Percentiles rank a stretch among this genome's conserved stretches.
These are phyloP conservation scores for Cephalopachus bancanus DNA, from an alignment of 2,797 vertebrate genomes.

Conservation along the genomic window DNA sequence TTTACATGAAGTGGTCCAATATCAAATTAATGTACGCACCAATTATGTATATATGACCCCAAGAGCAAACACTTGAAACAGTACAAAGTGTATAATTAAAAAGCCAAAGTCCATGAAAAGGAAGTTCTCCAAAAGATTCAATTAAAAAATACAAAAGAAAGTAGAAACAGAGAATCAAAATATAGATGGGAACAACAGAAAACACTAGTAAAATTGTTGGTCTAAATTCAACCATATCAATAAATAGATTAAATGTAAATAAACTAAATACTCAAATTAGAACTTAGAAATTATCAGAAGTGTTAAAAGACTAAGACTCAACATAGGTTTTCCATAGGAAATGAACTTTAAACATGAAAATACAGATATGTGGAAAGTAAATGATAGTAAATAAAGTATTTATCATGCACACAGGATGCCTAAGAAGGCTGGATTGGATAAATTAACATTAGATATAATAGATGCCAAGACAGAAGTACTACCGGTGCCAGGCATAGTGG, in stretches of 20 bases:
- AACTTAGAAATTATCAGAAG: conserved; percentile 22
- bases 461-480: not conserved
- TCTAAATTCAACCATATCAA: not conserved
- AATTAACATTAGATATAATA: not conserved
- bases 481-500: too few species aligned
- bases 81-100: not conserved
- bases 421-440: not conserved
- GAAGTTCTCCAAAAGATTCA: not conserved
- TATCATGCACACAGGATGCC: not conserved
- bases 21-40: conserved; percentile 2
- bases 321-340: not conserved
- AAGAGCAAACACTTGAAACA: not conserved
- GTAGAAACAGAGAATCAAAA: not conserved
- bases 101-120: not conserved
- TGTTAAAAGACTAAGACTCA: not conserved
- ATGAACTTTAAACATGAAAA: conserved; percentile 1
- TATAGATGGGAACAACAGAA: not conserved
- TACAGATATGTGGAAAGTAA: not conserved
- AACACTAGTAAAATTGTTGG: not conserved
- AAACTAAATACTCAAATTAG: not conserved
- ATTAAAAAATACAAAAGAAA: conserved; percentile 6
- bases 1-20: not conserved
- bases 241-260: not conserved
- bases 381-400: not conserved
- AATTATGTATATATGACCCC: not conserved